phyloP scores from a whole-genome alignment of 2,888 invertebrate genomes.

The Bugulina stolonifera region DNA sequence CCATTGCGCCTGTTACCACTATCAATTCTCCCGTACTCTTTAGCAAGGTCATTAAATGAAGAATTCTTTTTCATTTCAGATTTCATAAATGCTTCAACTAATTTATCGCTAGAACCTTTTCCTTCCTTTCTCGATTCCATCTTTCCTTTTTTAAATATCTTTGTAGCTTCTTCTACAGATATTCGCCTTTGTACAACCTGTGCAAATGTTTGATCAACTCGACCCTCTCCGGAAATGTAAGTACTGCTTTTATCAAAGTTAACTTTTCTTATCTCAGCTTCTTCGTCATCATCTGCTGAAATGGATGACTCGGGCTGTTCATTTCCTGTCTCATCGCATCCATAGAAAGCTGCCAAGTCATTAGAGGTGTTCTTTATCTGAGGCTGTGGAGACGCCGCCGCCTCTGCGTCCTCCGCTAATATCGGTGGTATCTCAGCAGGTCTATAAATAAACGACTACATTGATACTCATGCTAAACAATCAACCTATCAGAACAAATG shows the following conservation, averaged over 20 bases:
- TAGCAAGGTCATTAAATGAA: constrained; percentile 10
- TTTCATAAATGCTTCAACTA: constrained; percentile 12
- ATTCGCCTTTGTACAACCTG: not conserved
- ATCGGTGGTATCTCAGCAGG: not conserved
- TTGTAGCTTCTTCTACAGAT: not conserved
- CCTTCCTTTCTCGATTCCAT: constrained; percentile 20
- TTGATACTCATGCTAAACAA: too few relatives aligned
- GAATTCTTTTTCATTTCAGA: constrained; percentile 23
- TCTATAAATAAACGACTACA: not conserved
- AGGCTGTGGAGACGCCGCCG: not conserved
- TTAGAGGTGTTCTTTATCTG: not conserved
- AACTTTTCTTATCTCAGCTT: not conserved
- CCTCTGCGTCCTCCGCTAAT: not conserved
- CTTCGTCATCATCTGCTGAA: not conserved
- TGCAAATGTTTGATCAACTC: not conserved
- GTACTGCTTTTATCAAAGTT: not conserved
- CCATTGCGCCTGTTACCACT: constrained; percentile 8
- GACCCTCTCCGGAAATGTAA: not conserved
- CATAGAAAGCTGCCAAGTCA: not conserved
- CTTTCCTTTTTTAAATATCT: not conserved
- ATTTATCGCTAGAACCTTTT: not conserved
- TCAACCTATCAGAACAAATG: not conserved
- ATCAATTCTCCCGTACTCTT: constrained; percentile 28
- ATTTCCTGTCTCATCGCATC: too few relatives aligned
- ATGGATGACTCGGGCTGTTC: too few relatives aligned